Percentiles rank a stretch among this genome's conserved stretches.
These are phyloP conservation scores for Athrips mouffetella DNA, from an alignment of 2,888 invertebrate genomes.

Conservation along the genomic window DNA sequence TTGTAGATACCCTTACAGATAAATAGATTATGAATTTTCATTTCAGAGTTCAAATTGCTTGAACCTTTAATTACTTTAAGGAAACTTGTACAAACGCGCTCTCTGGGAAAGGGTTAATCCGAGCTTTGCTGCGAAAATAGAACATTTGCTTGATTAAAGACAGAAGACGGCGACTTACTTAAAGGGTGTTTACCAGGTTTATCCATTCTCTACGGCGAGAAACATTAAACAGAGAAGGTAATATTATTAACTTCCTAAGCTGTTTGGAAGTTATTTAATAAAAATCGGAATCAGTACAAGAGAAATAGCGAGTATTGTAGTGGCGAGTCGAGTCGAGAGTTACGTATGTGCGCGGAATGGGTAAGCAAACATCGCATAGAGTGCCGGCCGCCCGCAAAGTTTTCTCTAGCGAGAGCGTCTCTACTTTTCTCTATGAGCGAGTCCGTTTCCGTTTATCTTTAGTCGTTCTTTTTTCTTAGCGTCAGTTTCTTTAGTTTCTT, in stretches of 20 bases:
- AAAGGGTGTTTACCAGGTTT: constrained; percentile 33
- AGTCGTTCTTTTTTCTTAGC: constrained; percentile 61
- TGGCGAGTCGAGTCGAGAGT: constrained; percentile 40
- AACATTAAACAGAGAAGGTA: constrained; percentile 32
- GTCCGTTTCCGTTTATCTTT: constrained; percentile 73
- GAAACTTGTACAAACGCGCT: constrained; percentile 61
- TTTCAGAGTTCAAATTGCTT: constrained; percentile 58
- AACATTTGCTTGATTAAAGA: constrained; percentile 58
- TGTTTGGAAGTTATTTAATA: constrained; percentile 23
- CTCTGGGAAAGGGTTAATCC: constrained; percentile 53
- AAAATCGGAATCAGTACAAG: constrained; percentile 5
- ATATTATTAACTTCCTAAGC: constrained; percentile 16
- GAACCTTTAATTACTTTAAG: constrained; percentile 66
- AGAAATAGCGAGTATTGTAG: constrained; percentile 24
- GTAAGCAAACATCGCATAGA: too few relatives aligned
- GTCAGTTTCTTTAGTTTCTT: constrained; percentile 61
- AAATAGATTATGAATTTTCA: constrained; percentile 62
- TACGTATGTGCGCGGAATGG: constrained; percentile 49
- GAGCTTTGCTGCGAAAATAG: constrained; percentile 57
- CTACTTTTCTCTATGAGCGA: constrained; percentile 69
- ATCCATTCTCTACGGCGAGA: constrained; percentile 28
- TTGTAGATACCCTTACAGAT: constrained; percentile 43
- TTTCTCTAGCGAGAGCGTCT: constrained; percentile 59
- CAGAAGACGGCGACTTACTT: constrained; percentile 39
- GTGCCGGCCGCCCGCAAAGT: constrained; percentile 57